A percentile compares a stretch with the other conserved stretches of the same genome.
Conservation (phyloP, 1,140 invertebrate species). For the Nymphalis io region DNA sequence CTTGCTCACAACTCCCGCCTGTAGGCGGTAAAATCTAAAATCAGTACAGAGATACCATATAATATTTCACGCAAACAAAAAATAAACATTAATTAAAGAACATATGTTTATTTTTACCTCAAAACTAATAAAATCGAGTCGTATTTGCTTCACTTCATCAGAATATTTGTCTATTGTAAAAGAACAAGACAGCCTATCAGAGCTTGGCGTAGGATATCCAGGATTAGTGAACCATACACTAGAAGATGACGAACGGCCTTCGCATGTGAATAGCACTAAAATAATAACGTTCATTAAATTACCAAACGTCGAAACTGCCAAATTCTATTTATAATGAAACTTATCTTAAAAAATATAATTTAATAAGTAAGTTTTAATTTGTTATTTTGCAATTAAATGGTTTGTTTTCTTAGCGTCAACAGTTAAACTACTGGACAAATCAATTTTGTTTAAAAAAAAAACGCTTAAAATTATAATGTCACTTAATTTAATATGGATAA, state of each 20-base stretch:
- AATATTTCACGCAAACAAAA: not conserved
- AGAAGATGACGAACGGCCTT: conserved; percentile 50
- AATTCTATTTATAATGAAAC: not conserved
- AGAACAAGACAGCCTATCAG: conserved; percentile 81
- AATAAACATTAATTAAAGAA: conserved; percentile 11
- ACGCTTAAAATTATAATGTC: too few species aligned
- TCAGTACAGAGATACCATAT: not conserved
- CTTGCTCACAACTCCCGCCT: conserved; percentile 84
- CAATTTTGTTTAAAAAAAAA: too few species aligned
- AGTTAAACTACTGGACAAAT: too few species aligned
- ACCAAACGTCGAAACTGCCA: too few species aligned
- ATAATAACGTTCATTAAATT: not conserved
- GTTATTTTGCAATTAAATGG: too few species aligned
- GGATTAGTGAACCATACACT: conserved; percentile 72
- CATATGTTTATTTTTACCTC: conserved; percentile 78
- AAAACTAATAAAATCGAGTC: conserved; percentile 86
- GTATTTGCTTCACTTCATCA: conserved; percentile 83
- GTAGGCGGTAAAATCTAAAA: conserved; percentile 84
- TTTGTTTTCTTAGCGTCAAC: too few species aligned
- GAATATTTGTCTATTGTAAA: conserved; percentile 83
- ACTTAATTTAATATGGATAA: too few species aligned
- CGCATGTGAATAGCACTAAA: conserved; percentile 66
- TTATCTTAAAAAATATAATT: too few species aligned
- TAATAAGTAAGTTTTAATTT: too few species aligned
- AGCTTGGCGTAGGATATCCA: conserved; percentile 66